Base-by-base conservation (phyloP, 2,113 vertebrate species). In the Papio anubis region DNA sequence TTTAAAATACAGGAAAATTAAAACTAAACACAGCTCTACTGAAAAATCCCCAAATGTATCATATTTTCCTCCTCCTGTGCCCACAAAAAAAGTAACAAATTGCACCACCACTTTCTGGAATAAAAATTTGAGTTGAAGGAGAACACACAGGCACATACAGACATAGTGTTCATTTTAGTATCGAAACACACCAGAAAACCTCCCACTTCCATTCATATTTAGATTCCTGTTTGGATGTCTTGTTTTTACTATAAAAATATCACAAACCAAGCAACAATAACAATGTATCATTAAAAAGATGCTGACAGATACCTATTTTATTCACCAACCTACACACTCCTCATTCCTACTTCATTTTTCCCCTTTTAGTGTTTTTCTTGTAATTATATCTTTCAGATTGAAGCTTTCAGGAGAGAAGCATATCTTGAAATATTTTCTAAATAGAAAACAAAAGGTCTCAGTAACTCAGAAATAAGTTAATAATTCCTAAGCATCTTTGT, bases 1-100 rank as follows among this genome's bases (percentile, higher is more conserved):
- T 99, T 98, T 98, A 98, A 98, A 98, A 98, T 98, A 93, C 98
- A 98, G 98, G 98, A 98, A 99, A 98, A 98, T 98, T 98, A 97
- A 98, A 98, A 97, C 97, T 98, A 98, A 99, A 98, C 97, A 98
- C 8, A 72, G 97, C 61, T 95, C 97, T 97, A 92, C 96, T 98
- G 97, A 96, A 97, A 96, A 97, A 98, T 78, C 86, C 96, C 88
- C 95, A 92, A 98, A 98, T 88, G 96, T 96, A 97, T 96, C 0
- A 43, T 98, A 98, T 98, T 87, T 97, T 98, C 92, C 88, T 97
- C 88, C 95, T 96, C 88, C 50, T 96, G 97, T 85, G 86, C 83
- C 89, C 87, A 70, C 83, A 96, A 97, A 97, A 96, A 96, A 97
- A 97, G 96, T 96, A 96, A 97, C 95, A 97, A 98, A 92, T 55